Evolutionary conservation across 1,140 invertebrate genomes (phyloP), one percentile per base, ranked within the genome.

Genomic region (Paramacrobiotus metropolitanus): DNA sequence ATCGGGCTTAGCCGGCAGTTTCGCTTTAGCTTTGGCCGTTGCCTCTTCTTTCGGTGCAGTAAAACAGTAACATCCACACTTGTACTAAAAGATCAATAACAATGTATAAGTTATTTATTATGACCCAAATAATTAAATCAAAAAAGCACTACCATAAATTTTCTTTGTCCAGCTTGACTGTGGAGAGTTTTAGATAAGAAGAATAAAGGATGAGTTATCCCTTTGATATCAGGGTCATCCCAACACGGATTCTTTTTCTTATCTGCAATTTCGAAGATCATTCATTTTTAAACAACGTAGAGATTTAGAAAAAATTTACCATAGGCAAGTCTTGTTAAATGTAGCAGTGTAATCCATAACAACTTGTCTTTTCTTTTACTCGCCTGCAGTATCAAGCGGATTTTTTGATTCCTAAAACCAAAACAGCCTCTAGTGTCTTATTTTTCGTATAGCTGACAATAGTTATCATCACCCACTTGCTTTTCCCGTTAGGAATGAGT

Each of bases 61-160:
- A 55, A 55, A 55, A 71, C 88, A 89, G 72, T 84, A 89, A 71
- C 86, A 89, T 15, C 86, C 87, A 77, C 85, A 89, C 70, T 83
- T 83, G 60, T 88, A 86, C 86, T 87, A 61, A 1, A 40, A 64
- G 55, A 20, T 62, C 60, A 45, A 30, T 61, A 9, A n/a, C 9
- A 9, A n/a, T 40, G 34, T 40, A 40, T n/a, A 40, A 40, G 34
- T 40, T 40, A 15, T 15, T 9, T n/a, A 40, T 40, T n/a, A n/a
- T n/a, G n/a, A n/a, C n/a, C n/a, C n/a, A n/a, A n/a, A n/a, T n/a
- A n/a, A n/a, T n/a, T n/a, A n/a, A n/a, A n/a, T n/a, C n/a, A n/a
- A n/a, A n/a, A n/a, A n/a, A n/a, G n/a, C n/a, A n/a, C 28, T 55
- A 55, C 48, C 48, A 24, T 55, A 24, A 15, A 20, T 55, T 55